Percentiles rank a stretch among this genome's conserved stretches.
phyloP scores from a whole-genome alignment of 2,113 vertebrate genomes.

The Lepidothrix coronata region DNA sequence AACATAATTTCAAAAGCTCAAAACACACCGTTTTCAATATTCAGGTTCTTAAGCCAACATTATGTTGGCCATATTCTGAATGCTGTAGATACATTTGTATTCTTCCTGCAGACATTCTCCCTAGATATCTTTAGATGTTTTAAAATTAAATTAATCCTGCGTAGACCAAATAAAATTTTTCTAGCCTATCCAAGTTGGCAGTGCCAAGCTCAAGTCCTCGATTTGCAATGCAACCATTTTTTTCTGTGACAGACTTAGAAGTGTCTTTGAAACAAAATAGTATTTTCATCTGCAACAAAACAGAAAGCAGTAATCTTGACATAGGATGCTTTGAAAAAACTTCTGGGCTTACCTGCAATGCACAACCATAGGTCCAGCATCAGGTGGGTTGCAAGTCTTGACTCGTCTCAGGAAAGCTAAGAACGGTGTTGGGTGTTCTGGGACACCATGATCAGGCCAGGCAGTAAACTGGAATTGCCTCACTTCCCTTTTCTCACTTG shows the following conservation, averaged over 20 bases:
- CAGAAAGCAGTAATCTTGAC: background rate
- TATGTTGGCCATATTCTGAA: background rate
- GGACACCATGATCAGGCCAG: conserved; percentile 99
- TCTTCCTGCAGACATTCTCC: background rate
- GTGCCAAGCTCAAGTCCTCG: background rate
- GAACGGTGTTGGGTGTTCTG: conserved; percentile 96
- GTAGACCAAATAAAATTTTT: background rate
- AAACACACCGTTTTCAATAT: background rate
- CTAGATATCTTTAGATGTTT: background rate
- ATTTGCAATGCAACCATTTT: background rate
- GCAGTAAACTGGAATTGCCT: conserved; percentile 99
- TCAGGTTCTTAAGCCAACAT: background rate
- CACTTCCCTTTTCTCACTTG: conserved; percentile 97
- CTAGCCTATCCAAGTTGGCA: background rate
- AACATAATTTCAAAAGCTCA: background rate
- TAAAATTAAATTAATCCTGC: background rate
- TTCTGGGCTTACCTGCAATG: conserved; percentile 90
- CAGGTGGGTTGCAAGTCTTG: conserved; percentile 96
- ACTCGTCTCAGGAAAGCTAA: conserved; percentile 94
- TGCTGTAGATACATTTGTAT: background rate
- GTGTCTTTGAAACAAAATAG: background rate
- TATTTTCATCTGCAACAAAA: background rate
- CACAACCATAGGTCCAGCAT: conserved; percentile 97
- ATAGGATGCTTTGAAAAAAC: background rate
- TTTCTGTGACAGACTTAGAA: background rate